A percentile compares a stretch with the other conserved stretches of the same genome.
phyloP scores from a whole-genome alignment of 2,888 invertebrate species.

The Lissocephala sabroskyi region DNA sequence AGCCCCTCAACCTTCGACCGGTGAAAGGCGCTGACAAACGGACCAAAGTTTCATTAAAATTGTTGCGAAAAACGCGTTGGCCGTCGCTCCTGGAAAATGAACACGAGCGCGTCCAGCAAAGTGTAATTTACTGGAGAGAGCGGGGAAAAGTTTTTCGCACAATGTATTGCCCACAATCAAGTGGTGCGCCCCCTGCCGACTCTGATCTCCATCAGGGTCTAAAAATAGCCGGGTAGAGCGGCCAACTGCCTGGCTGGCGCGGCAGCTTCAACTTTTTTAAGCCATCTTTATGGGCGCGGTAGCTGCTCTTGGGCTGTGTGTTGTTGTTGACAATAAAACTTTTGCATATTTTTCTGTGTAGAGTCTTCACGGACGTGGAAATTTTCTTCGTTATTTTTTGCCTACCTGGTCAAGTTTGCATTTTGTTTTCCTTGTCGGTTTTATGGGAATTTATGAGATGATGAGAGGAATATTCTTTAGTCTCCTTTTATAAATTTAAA shows the following conservation, averaged over 20 bases:
- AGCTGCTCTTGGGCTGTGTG: too few relatives aligned
- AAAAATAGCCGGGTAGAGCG: background rate
- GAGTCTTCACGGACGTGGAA: too few relatives aligned
- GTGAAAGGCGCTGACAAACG: background rate
- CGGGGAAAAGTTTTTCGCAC: background rate
- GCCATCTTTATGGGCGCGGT: constrained; percentile 60
- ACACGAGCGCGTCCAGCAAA: background rate
- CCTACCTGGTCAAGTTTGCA: background rate
- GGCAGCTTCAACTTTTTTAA: constrained; percentile 45
- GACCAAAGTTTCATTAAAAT: constrained; percentile 56
- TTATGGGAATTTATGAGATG: too few relatives aligned
- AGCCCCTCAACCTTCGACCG: too few relatives aligned
- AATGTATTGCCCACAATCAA: background rate
- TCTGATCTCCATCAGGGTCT: background rate
- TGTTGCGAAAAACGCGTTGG: constrained; percentile 16
- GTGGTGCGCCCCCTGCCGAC: background rate
- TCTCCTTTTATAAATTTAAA: too few relatives aligned
- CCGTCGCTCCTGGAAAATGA: background rate
- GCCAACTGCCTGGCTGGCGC: too few relatives aligned
- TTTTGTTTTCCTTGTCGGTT: background rate
- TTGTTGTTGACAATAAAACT: constrained; percentile 55
- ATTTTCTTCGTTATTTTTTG: constrained; percentile 1
- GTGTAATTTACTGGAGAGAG: constrained; percentile 3
- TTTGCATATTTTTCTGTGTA: constrained; percentile 29
- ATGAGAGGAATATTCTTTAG: too few relatives aligned